Evolutionary conservation across 2,797 vertebrate species (phyloP), one percentile per base, ranked within the genome.

Genomic region (Poecilia gillii): DNA sequence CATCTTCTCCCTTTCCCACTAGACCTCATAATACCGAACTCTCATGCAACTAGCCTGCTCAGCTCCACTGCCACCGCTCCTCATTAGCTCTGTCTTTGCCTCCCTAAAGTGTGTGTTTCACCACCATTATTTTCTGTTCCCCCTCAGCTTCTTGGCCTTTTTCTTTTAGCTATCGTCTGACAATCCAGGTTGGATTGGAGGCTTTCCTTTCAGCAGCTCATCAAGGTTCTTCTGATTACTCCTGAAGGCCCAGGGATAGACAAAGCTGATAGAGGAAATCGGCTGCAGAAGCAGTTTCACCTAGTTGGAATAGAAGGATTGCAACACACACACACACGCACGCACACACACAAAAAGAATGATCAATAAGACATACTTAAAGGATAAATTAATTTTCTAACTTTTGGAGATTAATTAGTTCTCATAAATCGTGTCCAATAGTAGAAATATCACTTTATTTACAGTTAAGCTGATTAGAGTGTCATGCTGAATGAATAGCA

Each of bases 161-260:
- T 79, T 85, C 71, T 73, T 80, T 89, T 75, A 84, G 68, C 81
- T 84, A 87, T 81, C 77, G 59, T 74, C 83, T 76, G 74, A 83
- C 75, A 84, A 71, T 83, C 64, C 62, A 85, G 74, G 87, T 72
- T 73, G 74, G 76, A 84, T 72, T 74, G 73, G 78, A 83, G 74
- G 70, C 84, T 86, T 87, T 88, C 76, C 77, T 82, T 87, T 83
- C 79, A 71, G 73, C 68, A 74, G 76, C 75, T 73, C 81, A 87
- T 90, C 73, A 28, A 73, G 62, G 70, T 74, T 84, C 64, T 79
- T 84, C 82, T 93, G 91, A 94, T 94, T 94, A 90, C 72, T 81
- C 53, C 73, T 81, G 84, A 83, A 81, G 77, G 72, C 66, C 45
- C 57, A 45, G 77, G 71, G 53, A 43, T 68, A 75, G 77, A 64